Percentiles rank a stretch among this genome's conserved stretches.
These are phyloP conservation scores for Trypoxylus dichotomus DNA, from an alignment of 1,140 invertebrate species.

Conservation along the genomic window DNA sequence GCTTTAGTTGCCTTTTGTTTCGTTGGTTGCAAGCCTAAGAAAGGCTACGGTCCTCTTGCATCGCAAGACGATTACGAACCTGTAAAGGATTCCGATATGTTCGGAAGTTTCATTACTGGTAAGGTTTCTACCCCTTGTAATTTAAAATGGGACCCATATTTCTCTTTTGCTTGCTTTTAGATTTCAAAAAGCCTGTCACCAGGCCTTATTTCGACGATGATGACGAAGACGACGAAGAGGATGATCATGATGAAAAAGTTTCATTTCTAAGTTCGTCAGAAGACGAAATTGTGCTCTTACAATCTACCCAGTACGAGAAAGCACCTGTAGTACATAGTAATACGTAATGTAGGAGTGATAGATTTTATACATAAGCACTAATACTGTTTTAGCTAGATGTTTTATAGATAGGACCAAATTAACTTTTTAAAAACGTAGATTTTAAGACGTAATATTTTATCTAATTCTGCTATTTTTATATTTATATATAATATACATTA, in stretches of 20 bases:
- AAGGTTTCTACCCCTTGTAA: background rate
- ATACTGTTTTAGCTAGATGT: background rate
- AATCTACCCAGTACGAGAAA: constrained; percentile 31
- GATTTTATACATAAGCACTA: background rate
- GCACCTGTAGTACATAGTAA: constrained; percentile 11
- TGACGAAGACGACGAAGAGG: constrained; percentile 49
- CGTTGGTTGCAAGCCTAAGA: constrained; percentile 48
- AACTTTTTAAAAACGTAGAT: background rate
- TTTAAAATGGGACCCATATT: constrained; percentile 17
- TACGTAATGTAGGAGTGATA: background rate
- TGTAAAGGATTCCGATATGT: background rate
- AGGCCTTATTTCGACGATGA: constrained; percentile 51
- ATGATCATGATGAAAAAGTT: constrained; percentile 30
- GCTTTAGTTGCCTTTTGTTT: constrained; percentile 55
- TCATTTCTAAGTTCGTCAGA: constrained; percentile 39
- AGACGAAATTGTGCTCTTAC: constrained; percentile 42
- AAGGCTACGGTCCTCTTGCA: constrained; percentile 50
- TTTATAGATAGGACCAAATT: background rate
- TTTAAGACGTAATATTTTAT: background rate
- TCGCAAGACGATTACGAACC: constrained; percentile 1
- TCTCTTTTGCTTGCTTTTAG: background rate
- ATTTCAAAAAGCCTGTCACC: constrained; percentile 46
- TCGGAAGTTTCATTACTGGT: background rate
- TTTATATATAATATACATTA: background rate
- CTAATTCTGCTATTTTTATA: background rate